Conservation (phyloP, 37 sponge, comb jelly and placozoan genomes). For the Diacarnus erythraeanus region DNA sequence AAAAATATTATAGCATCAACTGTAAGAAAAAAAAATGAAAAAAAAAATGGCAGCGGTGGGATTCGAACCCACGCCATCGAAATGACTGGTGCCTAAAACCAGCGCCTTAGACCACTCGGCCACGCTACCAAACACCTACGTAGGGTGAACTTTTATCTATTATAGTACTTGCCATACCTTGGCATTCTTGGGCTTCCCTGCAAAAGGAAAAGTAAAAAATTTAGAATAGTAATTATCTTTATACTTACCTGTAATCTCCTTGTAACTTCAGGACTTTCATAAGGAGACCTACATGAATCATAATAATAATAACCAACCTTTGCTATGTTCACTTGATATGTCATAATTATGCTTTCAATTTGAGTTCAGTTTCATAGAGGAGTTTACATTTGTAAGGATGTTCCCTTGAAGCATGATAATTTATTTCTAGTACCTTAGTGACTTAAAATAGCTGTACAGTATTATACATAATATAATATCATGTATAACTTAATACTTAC, state of each 20-base stretch:
- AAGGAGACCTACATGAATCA: neutral
- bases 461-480: no score
- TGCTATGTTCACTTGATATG: no score
- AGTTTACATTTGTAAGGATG: no score
- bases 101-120: conserved; percentile 87
- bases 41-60: conserved; percentile 82
- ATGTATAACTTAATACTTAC: no score
- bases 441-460: no score
- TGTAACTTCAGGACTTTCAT: neutral
- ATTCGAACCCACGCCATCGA: conserved; percentile 87
- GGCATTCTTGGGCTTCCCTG: neutral
- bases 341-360: no score
- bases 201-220: neutral
- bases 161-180: no score
- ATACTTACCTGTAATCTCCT: neutral
- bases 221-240: neutral
- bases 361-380: no score
- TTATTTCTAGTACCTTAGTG: no score
- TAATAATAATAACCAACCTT: neutral
- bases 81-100: conserved; percentile 86
- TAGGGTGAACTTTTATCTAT: neutral
- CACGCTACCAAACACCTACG: conserved; percentile 55
- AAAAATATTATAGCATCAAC: no score
- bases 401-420: no score
- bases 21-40: conserved; percentile 3